A percentile compares a stretch with the other conserved stretches of the same genome.
These are phyloP conservation scores for Bovichtus variegatus DNA, from an alignment of 2,797 vertebrate genomes.

Conservation along the genomic window DNA sequence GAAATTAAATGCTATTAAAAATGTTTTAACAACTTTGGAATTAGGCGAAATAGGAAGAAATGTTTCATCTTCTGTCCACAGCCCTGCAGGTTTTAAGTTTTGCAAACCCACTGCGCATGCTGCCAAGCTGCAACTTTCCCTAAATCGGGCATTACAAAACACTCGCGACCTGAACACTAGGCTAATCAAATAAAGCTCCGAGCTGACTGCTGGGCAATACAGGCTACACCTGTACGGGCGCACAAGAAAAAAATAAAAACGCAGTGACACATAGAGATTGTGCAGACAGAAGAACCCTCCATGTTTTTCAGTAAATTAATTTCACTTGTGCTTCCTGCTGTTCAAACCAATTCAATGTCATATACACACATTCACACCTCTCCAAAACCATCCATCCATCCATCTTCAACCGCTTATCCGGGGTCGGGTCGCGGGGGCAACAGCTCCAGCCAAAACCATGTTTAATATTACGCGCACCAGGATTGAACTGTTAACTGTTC, in stretches of 20 bases:
- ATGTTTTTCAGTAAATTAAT: background rate
- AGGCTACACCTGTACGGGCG: too few relatives aligned
- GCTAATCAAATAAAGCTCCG: too few relatives aligned
- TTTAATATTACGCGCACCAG: background rate
- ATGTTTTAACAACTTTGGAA: rapidly evolving
- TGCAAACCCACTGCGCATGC: background rate
- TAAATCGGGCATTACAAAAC: too few relatives aligned
- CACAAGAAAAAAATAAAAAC: too few relatives aligned
- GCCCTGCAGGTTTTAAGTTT: background rate
- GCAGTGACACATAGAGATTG: background rate
- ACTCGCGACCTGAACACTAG: too few relatives aligned
- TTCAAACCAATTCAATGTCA: background rate
- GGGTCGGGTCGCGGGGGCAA: too few relatives aligned
- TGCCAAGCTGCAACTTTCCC: background rate
- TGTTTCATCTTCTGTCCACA: background rate
- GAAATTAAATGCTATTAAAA: background rate
- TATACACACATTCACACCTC: background rate
- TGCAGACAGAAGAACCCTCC: background rate
- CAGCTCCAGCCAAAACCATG: background rate
- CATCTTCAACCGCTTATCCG: too few relatives aligned
- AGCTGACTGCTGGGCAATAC: too few relatives aligned
- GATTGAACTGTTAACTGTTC: background rate
- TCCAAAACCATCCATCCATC: background rate
- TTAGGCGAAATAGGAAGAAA: background rate
- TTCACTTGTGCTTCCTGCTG: background rate